Base-by-base conservation (phyloP, 2,888 invertebrate genomes). In the Dastarcus helophoroides region DNA sequence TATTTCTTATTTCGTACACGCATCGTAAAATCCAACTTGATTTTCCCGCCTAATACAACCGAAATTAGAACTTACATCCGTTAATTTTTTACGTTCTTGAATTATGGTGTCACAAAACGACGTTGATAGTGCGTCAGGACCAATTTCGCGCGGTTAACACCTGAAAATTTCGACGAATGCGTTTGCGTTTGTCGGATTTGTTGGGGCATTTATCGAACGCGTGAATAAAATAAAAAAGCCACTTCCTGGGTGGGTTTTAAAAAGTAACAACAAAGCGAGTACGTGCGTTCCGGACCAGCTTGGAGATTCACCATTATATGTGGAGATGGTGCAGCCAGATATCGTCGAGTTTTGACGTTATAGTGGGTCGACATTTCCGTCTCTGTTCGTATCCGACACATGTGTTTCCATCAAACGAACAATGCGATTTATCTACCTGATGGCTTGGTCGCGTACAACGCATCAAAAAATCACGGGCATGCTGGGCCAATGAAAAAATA, bases 221-320 rank as follows among this genome's bases (percentile, higher is more conserved):
- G 44, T 48, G 48, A 50, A 51, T 44, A 48, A 49, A 49, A 48
- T 51, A 48, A n/a, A 51, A 53, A 53, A 48, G 42, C 45, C 45
- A 56, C 57, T 57, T 58, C 57, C 58, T 58, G 58, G 58, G 58
- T 57, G 52, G 53, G 51, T 53, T 44, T 41, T 35, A 36, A 48
- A 43, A 43, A 41, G 43, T 41, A 42, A 38, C 42, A 52, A 54
- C 53, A 57, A 56, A 54, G 53, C 48, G 44, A 39, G 54, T 56
- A 59, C 59, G 59, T 59, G 59, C 55, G 54, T 56, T 52, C 50
- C 48, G 51, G 51, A 47, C 46, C 46, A 46, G 46, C 49, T 46
- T 42, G 53, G 53, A 56, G 58, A 56, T 58, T 58, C 54, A 46
- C 53, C 48, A 42, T 47, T 48, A 41, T 40, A 34, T 38, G 34